Percentiles rank a stretch among this genome's conserved stretches.
phyloP scores from a whole-genome alignment of 2,797 vertebrate genomes.

The Streptopelia turtur region DNA sequence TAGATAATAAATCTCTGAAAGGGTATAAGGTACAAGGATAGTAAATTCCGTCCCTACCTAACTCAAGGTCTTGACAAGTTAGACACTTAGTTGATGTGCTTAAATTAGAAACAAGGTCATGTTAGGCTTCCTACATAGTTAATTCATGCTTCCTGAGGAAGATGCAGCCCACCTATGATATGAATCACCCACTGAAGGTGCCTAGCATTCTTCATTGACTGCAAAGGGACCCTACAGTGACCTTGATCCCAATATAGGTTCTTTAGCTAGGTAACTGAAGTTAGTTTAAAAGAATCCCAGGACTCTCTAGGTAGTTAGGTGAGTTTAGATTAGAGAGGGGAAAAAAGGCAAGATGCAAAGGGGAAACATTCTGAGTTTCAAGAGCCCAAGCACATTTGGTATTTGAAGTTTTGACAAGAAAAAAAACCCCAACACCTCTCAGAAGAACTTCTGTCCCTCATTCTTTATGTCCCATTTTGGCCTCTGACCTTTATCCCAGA shows the following conservation, averaged over 20 bases:
- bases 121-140: not conserved
- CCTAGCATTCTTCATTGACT: not conserved
- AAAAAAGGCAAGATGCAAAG: not conserved
- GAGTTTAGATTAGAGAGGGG: not conserved
- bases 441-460: not conserved
- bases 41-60: not conserved
- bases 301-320: not conserved
- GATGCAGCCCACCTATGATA: not conserved
- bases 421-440: not conserved
- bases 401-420: not conserved
- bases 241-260: not conserved
- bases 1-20: not conserved
- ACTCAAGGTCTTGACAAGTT: not conserved
- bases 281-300: not conserved
- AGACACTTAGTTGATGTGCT: not conserved
- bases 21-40: not conserved
- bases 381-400: not conserved
- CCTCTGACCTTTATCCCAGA: not conserved
- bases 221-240: not conserved
- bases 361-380: not conserved
- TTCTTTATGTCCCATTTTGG: not conserved
- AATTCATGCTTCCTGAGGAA: constrained; percentile 11
- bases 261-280: not conserved
- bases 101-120: constrained; percentile 46
- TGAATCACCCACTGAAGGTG: constrained; percentile 9